Percentiles rank a stretch among this genome's conserved stretches.
Evolutionary conservation across 2,888 invertebrate genomes (phyloP).

Genomic region (Oeneis ivallda): DNA sequence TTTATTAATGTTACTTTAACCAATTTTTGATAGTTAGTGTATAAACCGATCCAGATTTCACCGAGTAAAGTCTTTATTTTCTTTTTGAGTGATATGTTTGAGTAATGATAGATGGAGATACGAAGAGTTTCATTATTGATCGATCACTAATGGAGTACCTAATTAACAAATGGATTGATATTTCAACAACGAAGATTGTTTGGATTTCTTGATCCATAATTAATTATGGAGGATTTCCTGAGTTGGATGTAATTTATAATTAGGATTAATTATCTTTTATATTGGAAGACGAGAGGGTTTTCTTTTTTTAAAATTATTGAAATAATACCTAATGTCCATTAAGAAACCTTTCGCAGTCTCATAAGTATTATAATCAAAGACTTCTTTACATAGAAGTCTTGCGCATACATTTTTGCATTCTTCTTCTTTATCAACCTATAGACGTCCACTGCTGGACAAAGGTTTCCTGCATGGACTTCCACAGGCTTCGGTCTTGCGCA

Average conservation of each 20-base stretch:
- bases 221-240: conserved; percentile 27
- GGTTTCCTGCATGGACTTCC: too few relatives aligned
- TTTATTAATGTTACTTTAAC: conserved; percentile 72
- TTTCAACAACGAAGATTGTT: conserved; percentile 23
- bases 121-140: conserved; percentile 44
- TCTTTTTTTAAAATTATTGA: background rate
- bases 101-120: conserved; percentile 55
- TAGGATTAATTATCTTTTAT: conserved; percentile 22
- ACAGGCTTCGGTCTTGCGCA: too few relatives aligned
- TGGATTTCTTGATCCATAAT: conserved; percentile 39
- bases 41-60: conserved; percentile 60
- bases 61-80: conserved; percentile 64
- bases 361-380: too few relatives aligned
- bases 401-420: too few relatives aligned
- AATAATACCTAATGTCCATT: too few relatives aligned
- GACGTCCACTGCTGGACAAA: too few relatives aligned
- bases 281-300: background rate
- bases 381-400: too few relatives aligned
- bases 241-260: conserved; percentile 22
- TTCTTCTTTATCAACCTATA: too few relatives aligned
- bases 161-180: conserved; percentile 38
- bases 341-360: too few relatives aligned
- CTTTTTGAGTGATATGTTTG: conserved; percentile 56
- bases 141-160: conserved; percentile 44
- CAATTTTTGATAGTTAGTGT: conserved; percentile 69